Conservation (phyloP, 2,797 vertebrate species). For the Periophthalmus magnuspinnatus region DNA sequence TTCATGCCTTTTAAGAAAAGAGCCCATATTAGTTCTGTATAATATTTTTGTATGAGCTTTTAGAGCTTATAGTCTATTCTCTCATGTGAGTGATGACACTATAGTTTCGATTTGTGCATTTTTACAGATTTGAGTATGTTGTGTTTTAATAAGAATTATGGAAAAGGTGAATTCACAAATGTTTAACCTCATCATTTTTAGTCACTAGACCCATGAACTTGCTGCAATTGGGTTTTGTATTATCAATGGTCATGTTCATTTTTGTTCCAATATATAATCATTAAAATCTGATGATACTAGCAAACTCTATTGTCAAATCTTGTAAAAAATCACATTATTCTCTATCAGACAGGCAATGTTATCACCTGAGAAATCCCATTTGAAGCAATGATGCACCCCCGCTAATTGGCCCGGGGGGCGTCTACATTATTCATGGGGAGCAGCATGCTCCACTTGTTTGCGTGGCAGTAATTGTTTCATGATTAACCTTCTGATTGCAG, state of each 20-base stretch:
- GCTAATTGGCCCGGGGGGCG: conserved; percentile 44
- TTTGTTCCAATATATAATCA: neutral
- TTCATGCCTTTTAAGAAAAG: too few species aligned
- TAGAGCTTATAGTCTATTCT: too few species aligned
- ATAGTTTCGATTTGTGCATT: too few species aligned
- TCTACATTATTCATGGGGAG: conserved; percentile 50
- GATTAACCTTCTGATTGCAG: conserved; percentile 54
- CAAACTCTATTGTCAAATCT: neutral
- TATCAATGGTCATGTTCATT: neutral
- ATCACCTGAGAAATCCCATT: conserved; percentile 39
- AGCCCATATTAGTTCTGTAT: too few species aligned
- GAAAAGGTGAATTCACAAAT: too few species aligned
- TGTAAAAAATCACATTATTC: conserved; percentile 16
- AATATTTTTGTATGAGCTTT: too few species aligned
- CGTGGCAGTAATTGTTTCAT: conserved; percentile 54
- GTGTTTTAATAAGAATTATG: too few species aligned
- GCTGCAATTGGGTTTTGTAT: neutral
- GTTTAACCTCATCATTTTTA: too few species aligned
- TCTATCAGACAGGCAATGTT: conserved; percentile 24
- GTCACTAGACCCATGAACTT: too few species aligned
- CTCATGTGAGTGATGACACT: too few species aligned
- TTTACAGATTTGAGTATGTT: too few species aligned
- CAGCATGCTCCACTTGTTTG: conserved; percentile 57
- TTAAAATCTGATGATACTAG: neutral
- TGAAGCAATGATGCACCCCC: conserved; percentile 34